Percentiles rank a stretch among this genome's conserved stretches.
phyloP scores from a whole-genome alignment of 1,140 invertebrate genomes.

The Babylonia areolata region DNA sequence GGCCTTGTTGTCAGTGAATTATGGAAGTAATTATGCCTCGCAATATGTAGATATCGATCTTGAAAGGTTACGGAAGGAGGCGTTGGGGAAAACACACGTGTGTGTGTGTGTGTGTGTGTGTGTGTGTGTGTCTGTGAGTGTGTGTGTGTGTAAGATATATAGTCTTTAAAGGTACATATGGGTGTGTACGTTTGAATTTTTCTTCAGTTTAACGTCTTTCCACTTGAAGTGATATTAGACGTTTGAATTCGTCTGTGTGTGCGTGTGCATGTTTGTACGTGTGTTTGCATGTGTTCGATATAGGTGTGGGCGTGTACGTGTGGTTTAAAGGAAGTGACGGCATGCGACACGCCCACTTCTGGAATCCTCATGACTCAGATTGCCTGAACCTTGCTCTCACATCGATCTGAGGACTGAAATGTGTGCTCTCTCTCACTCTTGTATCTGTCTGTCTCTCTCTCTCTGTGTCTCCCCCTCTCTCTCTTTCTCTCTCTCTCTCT shows the following conservation, averaged over 20 bases:
- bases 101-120: constrained; percentile 22
- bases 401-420: too few species aligned
- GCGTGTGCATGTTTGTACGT: neutral
- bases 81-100: neutral
- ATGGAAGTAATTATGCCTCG: neutral
- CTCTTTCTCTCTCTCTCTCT: neutral
- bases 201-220: neutral
- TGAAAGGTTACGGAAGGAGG: neutral
- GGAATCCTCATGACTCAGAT: too few species aligned
- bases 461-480: neutral
- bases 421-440: neutral
- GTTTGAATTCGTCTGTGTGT: neutral
- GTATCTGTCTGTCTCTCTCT: neutral
- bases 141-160: constrained; percentile 12
- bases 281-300: neutral
- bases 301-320: constrained; percentile 2
- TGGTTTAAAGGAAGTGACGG: neutral
- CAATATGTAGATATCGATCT: neutral
- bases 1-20: neutral
- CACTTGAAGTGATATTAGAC: too few species aligned
- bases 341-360: too few species aligned
- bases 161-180: too few species aligned
- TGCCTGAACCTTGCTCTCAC: too few species aligned
- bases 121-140: constrained; percentile 15
- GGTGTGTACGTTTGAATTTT: neutral